Evolutionary conservation across 2,888 invertebrate species (phyloP), one percentile per base, ranked within the genome.

Genomic region (Quadriops clusia): DNA sequence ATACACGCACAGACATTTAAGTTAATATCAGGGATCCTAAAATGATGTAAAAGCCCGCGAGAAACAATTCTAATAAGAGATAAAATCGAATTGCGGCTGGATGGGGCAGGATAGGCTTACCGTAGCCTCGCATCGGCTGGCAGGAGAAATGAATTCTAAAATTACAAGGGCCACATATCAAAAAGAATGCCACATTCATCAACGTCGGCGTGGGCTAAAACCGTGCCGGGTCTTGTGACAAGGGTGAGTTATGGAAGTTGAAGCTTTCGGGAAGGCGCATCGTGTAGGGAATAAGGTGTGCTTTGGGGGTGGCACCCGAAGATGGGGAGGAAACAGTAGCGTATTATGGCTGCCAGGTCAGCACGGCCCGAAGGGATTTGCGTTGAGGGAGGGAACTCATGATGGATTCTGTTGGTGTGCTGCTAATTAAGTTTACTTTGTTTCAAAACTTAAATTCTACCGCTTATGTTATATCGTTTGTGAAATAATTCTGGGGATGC

Each of bases 151-250:
- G 33, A 33, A 36, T 33, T 36, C 33, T 36, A 40, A 40, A 40
- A 41, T 41, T 40, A 41, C 37, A 33, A 32, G 36, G 34, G 24
- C 39, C 38, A 38, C 39, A 41, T 37, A 39, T 41, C 39, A 40
- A 34, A 28, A 27, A 35, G 38, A 37, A 40, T 38, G 33, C 35
- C 37, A 21, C 38, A 40, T 42, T 34, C 34, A 40, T 42, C 42
- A 40, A 32, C 23, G 40, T 25, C 40, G n/a, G n/a, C n/a, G 25
- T 21, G 30, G 14, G 21, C 30, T 33, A 33, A 29, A 30, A 18
- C 33, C 27, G 14, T 29, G n/a, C n/a, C n/a, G n/a, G n/a, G n/a
- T n/a, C n/a, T n/a, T n/a, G 29, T 22, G 29, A 29, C 26, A 26
- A n/a, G 26, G 26, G 26, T 26, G 17, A 26, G 26, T 16, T 26